Percentiles rank a stretch among this genome's conserved stretches.
Evolutionary conservation across 2,113 vertebrate species (phyloP).

Genomic region (Sceloporus undulatus): DNA sequence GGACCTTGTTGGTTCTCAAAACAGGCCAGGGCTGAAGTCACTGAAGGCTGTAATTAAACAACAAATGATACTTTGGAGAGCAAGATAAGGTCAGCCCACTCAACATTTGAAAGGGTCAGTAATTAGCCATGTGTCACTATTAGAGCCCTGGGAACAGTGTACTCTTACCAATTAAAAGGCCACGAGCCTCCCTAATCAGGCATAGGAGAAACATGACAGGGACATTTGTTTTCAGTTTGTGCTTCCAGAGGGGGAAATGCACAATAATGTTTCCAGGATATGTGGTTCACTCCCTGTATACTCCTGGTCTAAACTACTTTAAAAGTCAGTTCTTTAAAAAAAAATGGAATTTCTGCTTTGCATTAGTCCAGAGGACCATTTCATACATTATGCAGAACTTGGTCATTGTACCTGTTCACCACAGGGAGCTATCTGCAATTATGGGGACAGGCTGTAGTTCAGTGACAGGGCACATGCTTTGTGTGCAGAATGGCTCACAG

Average conservation of each 20-base stretch:
- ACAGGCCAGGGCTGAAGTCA: slow-evolving; percentile 14
- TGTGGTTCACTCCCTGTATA: background rate
- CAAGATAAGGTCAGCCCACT: slow-evolving; percentile 29
- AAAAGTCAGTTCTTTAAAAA: background rate
- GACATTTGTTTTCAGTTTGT: slow-evolving; percentile 20
- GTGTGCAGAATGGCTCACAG: background rate
- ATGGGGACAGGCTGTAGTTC: background rate
- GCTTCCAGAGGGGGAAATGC: background rate
- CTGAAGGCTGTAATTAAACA: slow-evolving; percentile 40
- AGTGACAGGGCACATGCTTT: background rate
- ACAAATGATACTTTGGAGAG: slow-evolving; percentile 25
- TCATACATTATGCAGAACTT: background rate
- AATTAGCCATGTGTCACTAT: slow-evolving; percentile 31
- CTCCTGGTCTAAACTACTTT: background rate
- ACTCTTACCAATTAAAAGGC: slow-evolving; percentile 34
- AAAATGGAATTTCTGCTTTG: background rate
- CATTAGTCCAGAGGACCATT: background rate
- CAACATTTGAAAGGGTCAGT: slow-evolving; percentile 31
- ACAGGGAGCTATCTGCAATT: background rate
- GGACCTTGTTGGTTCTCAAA: slow-evolving; percentile 25
- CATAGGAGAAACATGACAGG: background rate
- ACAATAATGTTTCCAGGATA: background rate
- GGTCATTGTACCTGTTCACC: background rate
- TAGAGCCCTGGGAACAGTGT: background rate
- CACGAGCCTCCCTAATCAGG: slow-evolving; percentile 19